Evolutionary conservation across 2,113 vertebrate genomes (phyloP), one percentile per base, ranked within the genome.

Genomic region (Chitala chitala): DNA sequence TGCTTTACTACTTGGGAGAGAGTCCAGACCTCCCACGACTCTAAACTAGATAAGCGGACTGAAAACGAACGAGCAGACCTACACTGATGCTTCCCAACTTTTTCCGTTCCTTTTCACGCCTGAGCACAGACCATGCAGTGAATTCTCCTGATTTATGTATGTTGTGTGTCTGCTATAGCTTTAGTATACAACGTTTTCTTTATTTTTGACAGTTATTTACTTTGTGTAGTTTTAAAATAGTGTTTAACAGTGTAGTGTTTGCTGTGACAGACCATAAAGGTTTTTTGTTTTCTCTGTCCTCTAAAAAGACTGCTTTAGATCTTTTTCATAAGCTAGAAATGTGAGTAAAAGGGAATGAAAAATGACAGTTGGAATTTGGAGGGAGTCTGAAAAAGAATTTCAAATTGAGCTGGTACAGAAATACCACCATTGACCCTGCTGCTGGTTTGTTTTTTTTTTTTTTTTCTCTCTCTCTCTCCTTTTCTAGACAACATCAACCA

Each of bases 321-420:
- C 66, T 36, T 64, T 40, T 64, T 64, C 59, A 29, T 53, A 71
- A 71, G 69, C 51, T 55, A 2, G 33, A 71, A 54, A 54, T 71
- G 20, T 38, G 29, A 50, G 73, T 77, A 68, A 80, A 77, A 79
- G 68, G 22, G 79, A 82, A 77, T 82, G 56, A 50, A 63, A 73
- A 33, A 79, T 77, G 71, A 68, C 71, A 64, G 53, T 72, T 71
- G 78, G 77, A 80, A 74, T 80, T 80, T 48, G 64, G 36, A 61
- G 66, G 44, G 31, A 20, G 68, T 80, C 78, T 82, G 75, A 82
- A 80, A 76, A 73, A 75, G 79, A 80, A 80, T 80, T 76, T 59
- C 64, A 82, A 68, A 82, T 71, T 36, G 51, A 46, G n/a, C 51
- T 56, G 31, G 68, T 40, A 55, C 72, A 40, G 75, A 75, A 72